Conservation (phyloP, 2,888 invertebrate species). For the Lepidocyrtoides sp. region DNA sequence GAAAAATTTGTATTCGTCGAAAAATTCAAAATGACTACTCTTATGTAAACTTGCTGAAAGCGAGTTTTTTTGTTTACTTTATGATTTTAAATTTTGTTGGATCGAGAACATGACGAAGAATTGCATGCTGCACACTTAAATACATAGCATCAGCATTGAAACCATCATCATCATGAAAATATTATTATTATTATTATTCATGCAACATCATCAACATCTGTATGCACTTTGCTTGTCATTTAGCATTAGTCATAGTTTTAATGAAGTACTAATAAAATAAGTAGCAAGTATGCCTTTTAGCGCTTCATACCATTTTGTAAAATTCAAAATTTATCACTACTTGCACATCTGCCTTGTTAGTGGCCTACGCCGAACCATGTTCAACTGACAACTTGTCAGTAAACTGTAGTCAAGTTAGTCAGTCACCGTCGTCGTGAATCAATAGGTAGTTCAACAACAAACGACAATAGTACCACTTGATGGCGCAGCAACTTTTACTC, state of each 20-base stretch:
- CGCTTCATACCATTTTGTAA: neutral
- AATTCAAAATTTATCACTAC: neutral
- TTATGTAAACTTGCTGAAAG: conserved; percentile 38
- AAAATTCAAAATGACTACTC: conserved; percentile 21
- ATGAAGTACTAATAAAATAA: conserved; percentile 15
- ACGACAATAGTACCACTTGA: neutral
- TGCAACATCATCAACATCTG: conserved; percentile 25
- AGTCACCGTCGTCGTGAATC: neutral
- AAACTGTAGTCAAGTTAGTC: conserved; percentile 42
- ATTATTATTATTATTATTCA: too few relatives aligned
- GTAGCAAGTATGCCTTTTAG: neutral
- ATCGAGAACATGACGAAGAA: neutral
- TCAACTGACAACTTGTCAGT: conserved; percentile 39
- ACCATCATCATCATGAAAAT: too few relatives aligned
- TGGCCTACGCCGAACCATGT: neutral
- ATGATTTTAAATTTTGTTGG: conserved; percentile 2
- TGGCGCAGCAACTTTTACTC: neutral
- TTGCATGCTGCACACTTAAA: neutral
- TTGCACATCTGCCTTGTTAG: conserved; percentile 13
- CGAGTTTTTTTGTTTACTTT: conserved; percentile 47
- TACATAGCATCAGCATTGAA: neutral
- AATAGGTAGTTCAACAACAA: neutral
- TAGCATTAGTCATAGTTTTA: conserved; percentile 38
- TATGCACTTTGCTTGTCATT: conserved; percentile 37
- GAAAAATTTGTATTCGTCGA: neutral